Evolutionary conservation across 2,888 invertebrate genomes (phyloP).

Genomic region (Dusona sp.): DNA sequence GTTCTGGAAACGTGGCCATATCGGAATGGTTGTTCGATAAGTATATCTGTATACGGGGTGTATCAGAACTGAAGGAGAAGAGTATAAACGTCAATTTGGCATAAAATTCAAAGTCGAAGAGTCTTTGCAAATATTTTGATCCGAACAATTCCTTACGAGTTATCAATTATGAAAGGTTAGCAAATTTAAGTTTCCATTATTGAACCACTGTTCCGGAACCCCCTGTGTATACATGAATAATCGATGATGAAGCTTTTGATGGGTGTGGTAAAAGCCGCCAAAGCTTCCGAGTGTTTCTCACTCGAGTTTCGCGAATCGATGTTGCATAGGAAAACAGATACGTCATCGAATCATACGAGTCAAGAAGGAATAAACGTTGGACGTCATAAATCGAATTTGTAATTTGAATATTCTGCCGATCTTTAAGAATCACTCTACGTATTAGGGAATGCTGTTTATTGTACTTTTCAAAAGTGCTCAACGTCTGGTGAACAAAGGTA

Average conservation of each 20-base stretch:
- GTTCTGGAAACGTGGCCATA: constrained; percentile 34
- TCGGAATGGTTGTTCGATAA: constrained; percentile 7
- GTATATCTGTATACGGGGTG: not conserved
- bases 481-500: not conserved
- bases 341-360: too few species aligned
- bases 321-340: not conserved
- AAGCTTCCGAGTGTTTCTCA: not conserved
- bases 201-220: not conserved
- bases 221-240: not conserved
- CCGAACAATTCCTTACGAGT: too few species aligned
- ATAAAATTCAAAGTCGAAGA: not conserved
- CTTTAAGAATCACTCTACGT: not conserved
- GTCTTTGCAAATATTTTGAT: too few species aligned
- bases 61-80: not conserved
- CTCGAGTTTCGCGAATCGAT: not conserved
- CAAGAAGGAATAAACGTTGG: too few species aligned
- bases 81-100: not conserved
- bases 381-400: too few species aligned
- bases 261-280: not conserved
- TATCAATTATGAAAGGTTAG: not conserved
- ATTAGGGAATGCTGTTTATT: not conserved
- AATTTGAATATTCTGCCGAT: too few species aligned
- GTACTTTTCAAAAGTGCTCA: not conserved
- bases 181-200: not conserved
- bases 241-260: not conserved